These are phyloP conservation scores for Nysson spinosus DNA, from an alignment of 2,888 invertebrate species.

Conservation along the genomic window DNA sequence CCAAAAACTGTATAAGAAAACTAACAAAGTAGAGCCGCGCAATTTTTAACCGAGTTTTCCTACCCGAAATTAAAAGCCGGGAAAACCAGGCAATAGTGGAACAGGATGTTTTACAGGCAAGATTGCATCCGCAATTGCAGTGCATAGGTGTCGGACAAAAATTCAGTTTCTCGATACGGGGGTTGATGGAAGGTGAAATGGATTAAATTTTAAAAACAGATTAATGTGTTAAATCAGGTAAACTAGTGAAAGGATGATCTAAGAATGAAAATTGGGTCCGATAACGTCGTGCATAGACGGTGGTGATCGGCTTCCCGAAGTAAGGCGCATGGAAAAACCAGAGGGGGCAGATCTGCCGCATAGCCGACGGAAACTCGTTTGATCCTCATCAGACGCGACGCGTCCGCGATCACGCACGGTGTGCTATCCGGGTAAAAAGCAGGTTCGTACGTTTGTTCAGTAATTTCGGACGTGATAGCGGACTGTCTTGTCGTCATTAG, in stretches of 20 bases:
- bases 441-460: constrained; percentile 39
- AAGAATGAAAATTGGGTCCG: constrained; percentile 15
- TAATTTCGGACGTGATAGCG: constrained; percentile 45
- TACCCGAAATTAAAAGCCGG: too few relatives aligned
- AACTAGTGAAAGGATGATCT: neutral
- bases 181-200: too few relatives aligned
- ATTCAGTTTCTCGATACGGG: too few relatives aligned
- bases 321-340: constrained; percentile 50
- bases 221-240: too few relatives aligned
- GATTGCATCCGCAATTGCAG: too few relatives aligned
- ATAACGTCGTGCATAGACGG: constrained; percentile 23
- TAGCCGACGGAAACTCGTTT: constrained; percentile 57
- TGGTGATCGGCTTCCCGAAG: constrained; percentile 19
- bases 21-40: too few relatives aligned
- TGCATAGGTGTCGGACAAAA: too few relatives aligned
- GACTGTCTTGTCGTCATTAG: constrained; percentile 10
- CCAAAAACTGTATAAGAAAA: too few relatives aligned
- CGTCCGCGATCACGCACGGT: constrained; percentile 62
- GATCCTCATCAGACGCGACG: constrained; percentile 59
- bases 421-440: constrained; percentile 43
- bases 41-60: too few relatives aligned
- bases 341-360: constrained; percentile 58
- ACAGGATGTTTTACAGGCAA: too few relatives aligned
- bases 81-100: too few relatives aligned
- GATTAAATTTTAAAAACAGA: too few relatives aligned